A percentile compares a stretch with the other conserved stretches of the same genome.
Evolutionary conservation across 2,888 invertebrate species (phyloP).

Genomic region (Caenorhabditis panamensis): DNA sequence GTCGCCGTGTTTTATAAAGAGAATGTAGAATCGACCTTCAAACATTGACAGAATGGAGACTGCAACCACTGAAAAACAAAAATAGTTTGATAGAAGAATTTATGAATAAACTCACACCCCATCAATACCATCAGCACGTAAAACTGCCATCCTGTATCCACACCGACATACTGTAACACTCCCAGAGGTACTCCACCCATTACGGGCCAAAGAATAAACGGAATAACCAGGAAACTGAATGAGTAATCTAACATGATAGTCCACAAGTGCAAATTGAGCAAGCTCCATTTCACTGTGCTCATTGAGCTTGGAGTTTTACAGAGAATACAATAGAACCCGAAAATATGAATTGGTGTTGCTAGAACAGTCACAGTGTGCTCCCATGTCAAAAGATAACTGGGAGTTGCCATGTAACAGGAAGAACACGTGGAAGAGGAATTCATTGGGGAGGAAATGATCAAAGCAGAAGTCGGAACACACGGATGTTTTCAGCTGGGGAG

Average conservation of each 20-base stretch:
- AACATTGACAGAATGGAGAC: conserved; percentile 41
- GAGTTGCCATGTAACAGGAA: conserved; percentile 6
- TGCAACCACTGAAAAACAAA: conserved; percentile 18
- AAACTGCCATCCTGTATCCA: conserved; percentile 1
- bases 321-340: conserved; percentile 35
- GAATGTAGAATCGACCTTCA: conserved; percentile 30
- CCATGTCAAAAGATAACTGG: conserved; percentile 6
- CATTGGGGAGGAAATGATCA: not conserved
- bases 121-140: conserved; percentile 9
- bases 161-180: conserved; percentile 6
- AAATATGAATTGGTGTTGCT: conserved; percentile 13
- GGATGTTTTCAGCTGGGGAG: not conserved
- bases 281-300: conserved; percentile 23
- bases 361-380: conserved; percentile 19
- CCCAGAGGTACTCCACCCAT: conserved; percentile 31
- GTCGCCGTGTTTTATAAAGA: conserved; percentile 15
- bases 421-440: not conserved
- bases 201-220: conserved; percentile 29
- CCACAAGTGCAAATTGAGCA: conserved; percentile 36
- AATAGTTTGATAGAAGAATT: too few relatives aligned
- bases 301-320: conserved; percentile 20
- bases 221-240: conserved; percentile 30
- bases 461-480: not conserved
- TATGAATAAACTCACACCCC: conserved; percentile 22
- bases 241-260: conserved; percentile 28